These are phyloP conservation scores for Heliothis subflexa DNA, from an alignment of 1,140 invertebrate genomes.

Conservation along the genomic window DNA sequence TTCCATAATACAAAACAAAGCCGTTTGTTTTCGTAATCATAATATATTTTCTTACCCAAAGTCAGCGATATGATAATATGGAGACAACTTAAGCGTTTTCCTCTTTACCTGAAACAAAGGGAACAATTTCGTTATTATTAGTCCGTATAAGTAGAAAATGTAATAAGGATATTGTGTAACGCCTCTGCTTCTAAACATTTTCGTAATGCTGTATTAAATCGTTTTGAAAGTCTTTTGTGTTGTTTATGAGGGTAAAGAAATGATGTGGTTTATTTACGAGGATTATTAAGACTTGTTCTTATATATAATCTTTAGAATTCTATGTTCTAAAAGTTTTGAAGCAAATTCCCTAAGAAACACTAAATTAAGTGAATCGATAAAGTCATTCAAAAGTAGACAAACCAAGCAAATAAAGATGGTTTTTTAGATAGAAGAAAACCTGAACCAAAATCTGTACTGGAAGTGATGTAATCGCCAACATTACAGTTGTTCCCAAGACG, in stretches of 20 bases:
- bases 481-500: background rate
- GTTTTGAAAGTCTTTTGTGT: background rate
- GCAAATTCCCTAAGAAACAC: too few relatives aligned
- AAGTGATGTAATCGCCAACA: background rate
- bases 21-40: slow-evolving; percentile 15
- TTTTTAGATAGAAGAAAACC: too few relatives aligned
- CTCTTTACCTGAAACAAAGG: slow-evolving; percentile 44
- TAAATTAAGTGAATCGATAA: too few relatives aligned
- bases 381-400: too few relatives aligned
- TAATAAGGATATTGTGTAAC: slow-evolving; percentile 32
- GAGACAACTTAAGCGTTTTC: slow-evolving; percentile 34
- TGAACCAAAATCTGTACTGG: background rate
- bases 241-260: background rate
- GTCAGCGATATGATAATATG: slow-evolving; percentile 45
- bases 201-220: background rate
- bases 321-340: too few relatives aligned
- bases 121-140: slow-evolving; percentile 36
- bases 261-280: background rate
- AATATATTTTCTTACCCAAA: slow-evolving; percentile 48
- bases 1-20: background rate
- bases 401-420: background rate
- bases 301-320: too few relatives aligned
- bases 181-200: slow-evolving; percentile 22
- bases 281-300: too few relatives aligned
- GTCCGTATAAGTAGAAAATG: slow-evolving; percentile 25